Evolutionary conservation across 2,888 invertebrate genomes (phyloP).

Genomic region (Lasioglossum calceatum): DNA sequence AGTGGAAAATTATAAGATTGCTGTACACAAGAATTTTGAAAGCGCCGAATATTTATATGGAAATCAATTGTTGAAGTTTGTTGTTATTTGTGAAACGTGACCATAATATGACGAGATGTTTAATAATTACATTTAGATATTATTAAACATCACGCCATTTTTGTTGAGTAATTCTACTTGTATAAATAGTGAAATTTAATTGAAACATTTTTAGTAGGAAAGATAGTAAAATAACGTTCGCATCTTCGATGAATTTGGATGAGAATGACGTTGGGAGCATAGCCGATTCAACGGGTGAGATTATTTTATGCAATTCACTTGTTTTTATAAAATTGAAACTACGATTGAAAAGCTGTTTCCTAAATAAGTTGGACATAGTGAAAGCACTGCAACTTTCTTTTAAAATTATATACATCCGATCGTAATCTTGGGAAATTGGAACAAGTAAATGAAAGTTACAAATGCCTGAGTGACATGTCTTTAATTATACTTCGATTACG

Average conservation of each 20-base stretch:
- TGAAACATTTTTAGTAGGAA: conserved; percentile 66
- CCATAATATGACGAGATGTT: conserved; percentile 8
- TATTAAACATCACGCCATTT: conserved; percentile 11
- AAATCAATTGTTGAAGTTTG: conserved; percentile 72
- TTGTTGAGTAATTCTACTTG: neutral
- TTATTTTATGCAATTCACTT: conserved; percentile 13
- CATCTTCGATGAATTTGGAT: conserved; percentile 65
- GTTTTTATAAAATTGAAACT: neutral
- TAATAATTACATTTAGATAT: neutral
- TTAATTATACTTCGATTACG: neutral
- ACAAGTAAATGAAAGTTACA: conserved; percentile 70
- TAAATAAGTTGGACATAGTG: conserved; percentile 58
- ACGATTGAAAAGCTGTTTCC: neutral
- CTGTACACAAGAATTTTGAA: conserved; percentile 30
- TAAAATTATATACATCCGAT: conserved; percentile 32
- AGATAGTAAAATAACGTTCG: conserved; percentile 66
- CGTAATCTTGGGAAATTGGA: conserved; percentile 65
- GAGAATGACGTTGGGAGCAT: conserved; percentile 53
- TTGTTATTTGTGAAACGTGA: conserved; percentile 43
- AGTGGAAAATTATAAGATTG: neutral
- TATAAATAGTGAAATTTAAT: neutral
- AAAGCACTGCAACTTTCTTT: conserved; percentile 75
- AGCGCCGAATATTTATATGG: conserved; percentile 62
- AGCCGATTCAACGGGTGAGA: conserved; percentile 62
- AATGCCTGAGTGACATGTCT: conserved; percentile 34